Evolutionary conservation across 2,888 invertebrate genomes (phyloP), one percentile per base, ranked within the genome.

Genomic region (Synergus laeviventris): DNA sequence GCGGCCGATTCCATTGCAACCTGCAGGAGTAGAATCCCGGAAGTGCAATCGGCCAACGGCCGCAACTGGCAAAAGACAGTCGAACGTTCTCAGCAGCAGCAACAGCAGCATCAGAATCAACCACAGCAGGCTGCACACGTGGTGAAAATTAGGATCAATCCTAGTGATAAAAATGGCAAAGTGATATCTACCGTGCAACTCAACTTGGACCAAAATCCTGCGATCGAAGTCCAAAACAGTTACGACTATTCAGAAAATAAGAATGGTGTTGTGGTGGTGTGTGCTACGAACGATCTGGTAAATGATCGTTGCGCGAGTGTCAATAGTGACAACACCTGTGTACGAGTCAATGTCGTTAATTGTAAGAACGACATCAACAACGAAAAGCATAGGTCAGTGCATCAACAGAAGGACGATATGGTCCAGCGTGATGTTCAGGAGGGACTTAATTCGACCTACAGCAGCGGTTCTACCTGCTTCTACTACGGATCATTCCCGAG

Each of bases 81-180:
- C 77, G 81, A 85, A 75, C 62, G 78, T 70, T 54, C 74, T 38
- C 76, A 74, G 75, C 81, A 78, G 64, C 79, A 81, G 61, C 78
- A 78, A 73, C 80, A 76, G 74, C 75, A 73, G 45, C 79, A 79
- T 59, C 84, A 84, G 21, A 31, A 31, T 5, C 78, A 78, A 74
- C 80, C 76, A 74, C 75, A 73, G 45, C 84, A 84, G 18, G 83
- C 87, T 4, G 86, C 88, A 64, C 94, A 95, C 91, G 94, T 95
- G 86, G 95, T 95, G 81, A 95, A 94, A 84, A 95, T 95, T 87
- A 93, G 93, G 89, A 95, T 95, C 89, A 94, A 94, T 90, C 94
- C 94, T 18, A 93, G 93, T 82, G 90, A 92, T 54, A 92, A 93
- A 73, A 92, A 92, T 75, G 83, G 83, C 18, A 83, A 84, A 39